A percentile compares a stretch with the other conserved stretches of the same genome.
Evolutionary conservation across 2,113 vertebrate species (phyloP).

Genomic region (Nycticebus coucang): DNA sequence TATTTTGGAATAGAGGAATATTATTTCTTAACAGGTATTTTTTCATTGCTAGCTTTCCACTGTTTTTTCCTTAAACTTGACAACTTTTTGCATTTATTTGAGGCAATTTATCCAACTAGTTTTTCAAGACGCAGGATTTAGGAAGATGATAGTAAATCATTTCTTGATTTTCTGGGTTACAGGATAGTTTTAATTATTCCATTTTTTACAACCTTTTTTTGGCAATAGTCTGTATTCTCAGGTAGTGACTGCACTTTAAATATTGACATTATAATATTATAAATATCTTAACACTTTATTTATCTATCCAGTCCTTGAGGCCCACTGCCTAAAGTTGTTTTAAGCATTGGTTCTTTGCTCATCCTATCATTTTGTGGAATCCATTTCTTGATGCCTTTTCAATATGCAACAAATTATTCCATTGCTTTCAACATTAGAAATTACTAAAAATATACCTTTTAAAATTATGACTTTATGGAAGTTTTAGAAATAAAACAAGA

Average conservation of each 20-base stretch:
- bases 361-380: neutral
- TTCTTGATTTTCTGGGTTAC: neutral
- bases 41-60: neutral
- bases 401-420: neutral
- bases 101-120: neutral
- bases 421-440: neutral
- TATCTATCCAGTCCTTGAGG: neutral
- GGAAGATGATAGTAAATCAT: neutral
- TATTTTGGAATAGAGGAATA: neutral
- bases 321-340: neutral
- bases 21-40: neutral
- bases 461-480: neutral
- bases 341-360: neutral
- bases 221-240: neutral
- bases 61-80: neutral
- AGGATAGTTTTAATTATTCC: neutral
- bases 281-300: neutral
- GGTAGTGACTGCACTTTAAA: neutral
- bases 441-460: constrained; percentile 22
- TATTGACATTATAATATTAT: neutral
- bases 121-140: neutral
- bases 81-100: neutral
- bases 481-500: neutral
- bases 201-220: neutral
- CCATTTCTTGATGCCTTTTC: neutral